Evolutionary conservation across 2,797 vertebrate genomes (phyloP), one percentile per base, ranked within the genome.

Genomic region (Pangasius krempfi): DNA sequence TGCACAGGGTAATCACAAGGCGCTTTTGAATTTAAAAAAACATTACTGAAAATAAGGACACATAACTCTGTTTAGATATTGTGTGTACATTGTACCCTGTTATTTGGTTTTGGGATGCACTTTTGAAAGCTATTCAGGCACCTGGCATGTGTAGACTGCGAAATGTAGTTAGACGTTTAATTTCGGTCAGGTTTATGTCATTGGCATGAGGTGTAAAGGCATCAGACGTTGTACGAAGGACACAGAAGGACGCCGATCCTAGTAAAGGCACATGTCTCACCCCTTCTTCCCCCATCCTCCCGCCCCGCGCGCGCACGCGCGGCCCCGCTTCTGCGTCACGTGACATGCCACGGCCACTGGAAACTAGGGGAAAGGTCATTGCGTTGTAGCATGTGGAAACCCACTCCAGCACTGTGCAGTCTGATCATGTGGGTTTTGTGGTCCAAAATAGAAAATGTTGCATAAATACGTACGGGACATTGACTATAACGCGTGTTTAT

Each of bases 341-440:
- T 97, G 96, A 96, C 90, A 89, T 87, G 73, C 92, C 92, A 81
- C 91, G 84, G 93, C 93, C 84, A 93, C 94, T 92, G 93, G 94
- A 93, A 96, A 96, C 93, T 96, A 79, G 96, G 96, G 93, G 95
- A 97, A 97, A 97, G 96, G 96, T 97, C 95, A 94, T 93, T 12
- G 90, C 50, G 83, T 25, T 81, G 72, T 33, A 66, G 86, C 76
- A 8, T 52, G 54, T 47, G 18, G 68, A 54, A 27, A 78, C 9
- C 5, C 8, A 50, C 1, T 0, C 1, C 33, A 40, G 73, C 3
- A 1, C n/a, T 22, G 0, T 12, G 9, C 25, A 10, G 25, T 52
- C 7, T 22, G 30, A 66, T 88, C 58, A 33, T 12, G 50, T 60
- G 33, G 44, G 84, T 64, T 72, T 37, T 50, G 22, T 40, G 58